Conservation (phyloP, 2,888 invertebrate genomes). For the Yponomeuta evonymella region DNA sequence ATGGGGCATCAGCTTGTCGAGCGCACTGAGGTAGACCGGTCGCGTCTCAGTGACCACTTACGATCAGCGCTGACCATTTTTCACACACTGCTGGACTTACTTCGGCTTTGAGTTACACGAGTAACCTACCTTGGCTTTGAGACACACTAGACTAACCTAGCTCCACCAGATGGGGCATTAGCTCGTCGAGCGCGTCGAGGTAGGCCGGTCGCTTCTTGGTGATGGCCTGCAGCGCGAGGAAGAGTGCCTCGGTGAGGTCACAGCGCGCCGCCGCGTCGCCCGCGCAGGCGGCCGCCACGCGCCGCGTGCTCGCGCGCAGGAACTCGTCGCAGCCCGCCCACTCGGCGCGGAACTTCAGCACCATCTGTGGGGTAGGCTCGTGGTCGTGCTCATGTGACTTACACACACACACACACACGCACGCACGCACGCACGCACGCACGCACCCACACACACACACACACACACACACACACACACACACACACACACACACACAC, state of each 20-base stretch:
- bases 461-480: no score
- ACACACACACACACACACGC: no score
- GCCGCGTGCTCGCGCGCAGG: slow-evolving; percentile 42
- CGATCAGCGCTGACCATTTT: no score
- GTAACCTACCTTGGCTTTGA: no score
- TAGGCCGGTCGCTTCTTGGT: slow-evolving; percentile 11
- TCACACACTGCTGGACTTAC: no score
- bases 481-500: no score
- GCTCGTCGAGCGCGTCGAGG: background rate
- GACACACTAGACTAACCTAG: slow-evolving; percentile 16
- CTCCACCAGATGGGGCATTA: slow-evolving; percentile 12
- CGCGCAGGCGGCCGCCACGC: slow-evolving; percentile 44
- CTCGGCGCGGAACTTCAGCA: slow-evolving; percentile 57
- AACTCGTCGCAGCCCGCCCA: slow-evolving; percentile 41
- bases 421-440: no score
- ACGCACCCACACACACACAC: no score
- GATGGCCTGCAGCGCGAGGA: slow-evolving; percentile 3
- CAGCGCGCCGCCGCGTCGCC: slow-evolving; percentile 64
- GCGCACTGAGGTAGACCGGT: background rate
- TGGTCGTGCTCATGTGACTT: no score
- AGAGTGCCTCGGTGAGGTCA: slow-evolving; percentile 9
- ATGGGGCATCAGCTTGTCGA: slow-evolving; percentile 9
- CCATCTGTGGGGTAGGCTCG: slow-evolving; percentile 37
- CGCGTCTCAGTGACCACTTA: background rate
- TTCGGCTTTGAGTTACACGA: no score